Percentiles rank a stretch among this genome's conserved stretches.
phyloP scores from a whole-genome alignment of 2,888 invertebrate species.

The Boloria euphrosyne region DNA sequence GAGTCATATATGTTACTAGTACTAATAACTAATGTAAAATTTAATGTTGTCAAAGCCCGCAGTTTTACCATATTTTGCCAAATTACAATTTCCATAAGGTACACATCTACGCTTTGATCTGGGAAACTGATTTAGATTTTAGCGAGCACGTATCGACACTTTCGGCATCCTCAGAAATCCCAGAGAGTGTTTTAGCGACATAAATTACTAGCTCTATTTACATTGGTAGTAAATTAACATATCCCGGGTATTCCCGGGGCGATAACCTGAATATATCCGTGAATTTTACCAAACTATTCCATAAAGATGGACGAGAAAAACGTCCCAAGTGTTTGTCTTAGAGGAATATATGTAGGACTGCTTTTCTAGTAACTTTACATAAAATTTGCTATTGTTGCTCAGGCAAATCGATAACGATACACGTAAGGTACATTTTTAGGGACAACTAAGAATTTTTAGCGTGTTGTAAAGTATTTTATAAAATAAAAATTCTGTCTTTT shows the following conservation, averaged over 20 bases:
- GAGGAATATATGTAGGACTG: slow-evolving; percentile 9
- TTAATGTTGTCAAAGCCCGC: not conserved
- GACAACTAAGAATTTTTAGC: no score
- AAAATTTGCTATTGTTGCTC: slow-evolving; percentile 1
- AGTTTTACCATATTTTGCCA: no score
- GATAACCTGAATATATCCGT: slow-evolving; percentile 59
- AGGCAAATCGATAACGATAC: not conserved
- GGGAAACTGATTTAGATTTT: slow-evolving; percentile 5
- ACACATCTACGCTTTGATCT: not conserved
- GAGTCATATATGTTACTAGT: not conserved
- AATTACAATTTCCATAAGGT: no score
- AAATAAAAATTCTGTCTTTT: no score
- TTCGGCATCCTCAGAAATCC: slow-evolving; percentile 46
- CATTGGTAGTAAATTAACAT: slow-evolving; percentile 77
- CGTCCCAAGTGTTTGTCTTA: slow-evolving; percentile 29
- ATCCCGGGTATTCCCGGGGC: slow-evolving; percentile 72
- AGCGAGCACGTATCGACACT: slow-evolving; percentile 14
- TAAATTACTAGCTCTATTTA: slow-evolving; percentile 75
- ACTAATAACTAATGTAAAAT: not conserved
- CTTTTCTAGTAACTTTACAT: slow-evolving; percentile 5
- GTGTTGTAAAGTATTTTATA: no score
- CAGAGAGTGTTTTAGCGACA: slow-evolving; percentile 70
- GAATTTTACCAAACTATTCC: slow-evolving; percentile 38
- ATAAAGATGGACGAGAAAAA: slow-evolving; percentile 33
- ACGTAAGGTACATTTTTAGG: no score